Evolutionary conservation across 2,113 vertebrate genomes (phyloP).

Genomic region (Physeter macrocephalus): DNA sequence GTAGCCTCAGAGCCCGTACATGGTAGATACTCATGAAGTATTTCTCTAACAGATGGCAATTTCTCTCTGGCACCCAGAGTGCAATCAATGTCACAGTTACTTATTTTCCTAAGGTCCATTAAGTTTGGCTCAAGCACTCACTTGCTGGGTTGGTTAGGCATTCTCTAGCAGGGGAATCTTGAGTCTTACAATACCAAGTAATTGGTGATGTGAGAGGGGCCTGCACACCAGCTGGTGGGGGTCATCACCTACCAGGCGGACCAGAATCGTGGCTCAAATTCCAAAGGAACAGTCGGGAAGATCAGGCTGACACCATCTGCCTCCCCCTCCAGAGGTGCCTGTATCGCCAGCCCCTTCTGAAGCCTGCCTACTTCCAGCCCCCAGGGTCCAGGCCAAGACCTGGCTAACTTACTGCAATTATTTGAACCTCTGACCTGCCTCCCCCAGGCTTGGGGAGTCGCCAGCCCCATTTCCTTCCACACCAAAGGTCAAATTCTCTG

Average conservation of each 20-base stretch:
- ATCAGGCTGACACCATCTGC: rapidly evolving
- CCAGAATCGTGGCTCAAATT: not conserved
- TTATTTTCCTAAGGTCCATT: not conserved
- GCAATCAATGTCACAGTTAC: not conserved
- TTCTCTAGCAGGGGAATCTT: not conserved
- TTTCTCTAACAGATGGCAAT: not conserved
- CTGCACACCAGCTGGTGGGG: not conserved
- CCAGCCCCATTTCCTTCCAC: not conserved
- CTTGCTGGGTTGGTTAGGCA: not conserved
- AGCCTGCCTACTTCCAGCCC: not conserved
- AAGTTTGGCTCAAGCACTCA: not conserved
- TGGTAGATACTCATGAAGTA: not conserved
- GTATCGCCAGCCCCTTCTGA: not conserved
- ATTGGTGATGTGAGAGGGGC: not conserved
- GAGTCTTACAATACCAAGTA: not conserved
- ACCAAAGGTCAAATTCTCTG: not conserved
- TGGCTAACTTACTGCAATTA: not conserved
- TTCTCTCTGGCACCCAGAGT: not conserved
- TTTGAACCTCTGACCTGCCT: not conserved
- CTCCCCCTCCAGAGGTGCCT: not conserved
- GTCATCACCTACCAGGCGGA: not conserved
- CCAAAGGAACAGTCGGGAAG: not conserved
- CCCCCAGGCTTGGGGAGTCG: not conserved
- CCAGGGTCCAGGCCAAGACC: not conserved
- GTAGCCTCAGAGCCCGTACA: not conserved